A percentile compares a stretch with the other conserved stretches of the same genome.
Conservation (phyloP, 2,113 vertebrate genomes). For the Chlorodrepanis virens region DNA sequence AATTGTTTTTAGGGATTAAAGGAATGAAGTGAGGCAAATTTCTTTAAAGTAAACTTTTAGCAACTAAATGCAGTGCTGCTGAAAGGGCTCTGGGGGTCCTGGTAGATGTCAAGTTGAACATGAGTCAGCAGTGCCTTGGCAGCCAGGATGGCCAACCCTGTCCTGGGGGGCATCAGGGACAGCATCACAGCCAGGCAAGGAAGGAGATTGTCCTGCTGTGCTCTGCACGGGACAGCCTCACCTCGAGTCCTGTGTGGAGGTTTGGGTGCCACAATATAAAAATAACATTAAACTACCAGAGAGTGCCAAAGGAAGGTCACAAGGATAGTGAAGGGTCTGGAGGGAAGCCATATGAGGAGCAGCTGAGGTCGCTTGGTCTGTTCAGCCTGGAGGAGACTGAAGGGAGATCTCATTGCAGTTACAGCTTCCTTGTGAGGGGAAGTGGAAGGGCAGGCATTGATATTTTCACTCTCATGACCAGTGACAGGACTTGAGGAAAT, state of each 20-base stretch:
- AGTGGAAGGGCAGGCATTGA: neutral
- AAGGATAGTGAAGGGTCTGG: neutral
- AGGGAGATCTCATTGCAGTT: neutral
- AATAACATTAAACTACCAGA: neutral
- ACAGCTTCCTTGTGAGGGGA: fast-evolving
- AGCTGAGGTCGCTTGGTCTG: neutral
- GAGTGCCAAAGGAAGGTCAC: neutral
- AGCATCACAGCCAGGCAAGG: fast-evolving
- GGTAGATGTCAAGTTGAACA: fast-evolving
- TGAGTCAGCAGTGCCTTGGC: neutral
- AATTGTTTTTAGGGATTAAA: neutral
- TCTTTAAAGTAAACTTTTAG: neutral
- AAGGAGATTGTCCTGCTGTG: neutral
- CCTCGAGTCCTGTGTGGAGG: fast-evolving
- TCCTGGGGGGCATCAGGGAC: neutral
- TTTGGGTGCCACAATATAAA: neutral
- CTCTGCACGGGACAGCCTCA: fast-evolving
- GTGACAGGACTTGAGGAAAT: neutral
- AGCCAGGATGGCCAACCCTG: fast-evolving
- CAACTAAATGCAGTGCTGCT: neutral
- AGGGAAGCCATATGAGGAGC: fast-evolving
- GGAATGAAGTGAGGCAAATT: neutral
- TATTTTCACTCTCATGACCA: neutral
- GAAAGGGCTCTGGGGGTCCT: fast-evolving
- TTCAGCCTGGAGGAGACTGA: neutral